Evolutionary conservation across 2,888 invertebrate species (phyloP).

Genomic region (Chrysomela aeneicollis): DNA sequence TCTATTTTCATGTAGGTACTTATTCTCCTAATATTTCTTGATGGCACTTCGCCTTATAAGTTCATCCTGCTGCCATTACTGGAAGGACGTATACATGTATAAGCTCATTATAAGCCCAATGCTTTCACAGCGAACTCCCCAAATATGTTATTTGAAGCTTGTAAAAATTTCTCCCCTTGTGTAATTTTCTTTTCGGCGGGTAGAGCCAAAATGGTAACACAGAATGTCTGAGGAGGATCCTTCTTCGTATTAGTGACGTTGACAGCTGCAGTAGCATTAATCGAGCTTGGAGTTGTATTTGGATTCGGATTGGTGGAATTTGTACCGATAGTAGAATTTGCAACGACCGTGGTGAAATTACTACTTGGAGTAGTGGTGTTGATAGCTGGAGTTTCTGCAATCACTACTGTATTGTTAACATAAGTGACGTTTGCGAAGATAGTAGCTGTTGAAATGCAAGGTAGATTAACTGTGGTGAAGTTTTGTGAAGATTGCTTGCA

Average conservation of each 20-base stretch:
- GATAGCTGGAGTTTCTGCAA: conserved; percentile 26
- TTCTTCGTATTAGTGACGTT: conserved; percentile 13
- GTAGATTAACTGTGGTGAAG: conserved; percentile 49
- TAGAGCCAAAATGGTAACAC: conserved; percentile 52
- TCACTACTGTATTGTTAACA: conserved; percentile 48
- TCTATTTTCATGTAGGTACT: no score
- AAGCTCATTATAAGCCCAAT: conserved; percentile 41
- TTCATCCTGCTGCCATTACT: no score
- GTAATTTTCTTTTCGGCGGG: conserved; percentile 49
- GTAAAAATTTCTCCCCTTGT: conserved; percentile 46
- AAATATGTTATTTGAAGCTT: conserved; percentile 42
- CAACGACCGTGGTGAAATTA: conserved; percentile 30
- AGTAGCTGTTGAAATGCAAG: conserved; percentile 54
- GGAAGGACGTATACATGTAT: no score
- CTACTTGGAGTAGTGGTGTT: conserved; percentile 27
- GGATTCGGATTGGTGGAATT: conserved; percentile 21
- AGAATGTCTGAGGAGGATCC: conserved; percentile 44
- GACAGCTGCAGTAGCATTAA: conserved; percentile 4
- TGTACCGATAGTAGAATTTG: not conserved
- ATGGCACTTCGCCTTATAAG: no score
- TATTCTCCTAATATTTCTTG: no score
- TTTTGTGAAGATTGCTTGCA: conserved; percentile 48
- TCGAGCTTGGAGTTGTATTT: not conserved
- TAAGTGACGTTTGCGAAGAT: conserved; percentile 47
- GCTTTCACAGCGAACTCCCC: conserved; percentile 47